Percentiles rank a stretch among this genome's conserved stretches.
These are phyloP conservation scores for Aquatica leii DNA, from an alignment of 2,888 invertebrate species.

Conservation along the genomic window DNA sequence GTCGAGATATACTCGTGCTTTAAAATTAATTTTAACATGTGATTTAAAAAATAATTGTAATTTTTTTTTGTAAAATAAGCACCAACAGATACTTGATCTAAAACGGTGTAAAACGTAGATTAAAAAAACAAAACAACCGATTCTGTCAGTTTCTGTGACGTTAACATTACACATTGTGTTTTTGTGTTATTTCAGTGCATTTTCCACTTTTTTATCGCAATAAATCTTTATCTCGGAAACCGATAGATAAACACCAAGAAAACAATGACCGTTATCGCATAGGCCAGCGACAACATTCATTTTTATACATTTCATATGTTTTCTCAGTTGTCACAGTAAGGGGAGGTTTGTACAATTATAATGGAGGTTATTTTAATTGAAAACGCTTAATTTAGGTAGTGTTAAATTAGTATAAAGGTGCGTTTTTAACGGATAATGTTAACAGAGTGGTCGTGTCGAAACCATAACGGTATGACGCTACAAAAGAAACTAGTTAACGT, in stretches of 20 bases:
- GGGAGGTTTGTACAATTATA: constrained; percentile 46
- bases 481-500: constrained; percentile 63
- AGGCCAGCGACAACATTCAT: constrained; percentile 41
- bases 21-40: no score
- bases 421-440: constrained; percentile 43
- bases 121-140: constrained; percentile 16
- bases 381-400: constrained; percentile 39
- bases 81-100: constrained; percentile 14
- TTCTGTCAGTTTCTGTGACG: constrained; percentile 14
- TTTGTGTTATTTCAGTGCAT: constrained; percentile 23
- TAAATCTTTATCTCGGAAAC: constrained; percentile 25
- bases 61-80: neutral
- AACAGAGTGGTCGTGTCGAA: constrained; percentile 41
- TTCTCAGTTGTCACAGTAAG: constrained; percentile 44
- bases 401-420: constrained; percentile 47
- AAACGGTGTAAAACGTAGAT: constrained; percentile 20
- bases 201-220: constrained; percentile 24
- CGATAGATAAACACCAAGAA: constrained; percentile 21
- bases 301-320: constrained; percentile 43
- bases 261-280: constrained; percentile 38
- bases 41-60: constrained; percentile 3
- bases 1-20: no score
- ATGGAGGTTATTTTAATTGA: constrained; percentile 47
- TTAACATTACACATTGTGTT: constrained; percentile 19
- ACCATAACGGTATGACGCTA: constrained; percentile 47